Evolutionary conservation across 2,797 vertebrate genomes (phyloP).

Genomic region (Heterohyrax brucei): DNA sequence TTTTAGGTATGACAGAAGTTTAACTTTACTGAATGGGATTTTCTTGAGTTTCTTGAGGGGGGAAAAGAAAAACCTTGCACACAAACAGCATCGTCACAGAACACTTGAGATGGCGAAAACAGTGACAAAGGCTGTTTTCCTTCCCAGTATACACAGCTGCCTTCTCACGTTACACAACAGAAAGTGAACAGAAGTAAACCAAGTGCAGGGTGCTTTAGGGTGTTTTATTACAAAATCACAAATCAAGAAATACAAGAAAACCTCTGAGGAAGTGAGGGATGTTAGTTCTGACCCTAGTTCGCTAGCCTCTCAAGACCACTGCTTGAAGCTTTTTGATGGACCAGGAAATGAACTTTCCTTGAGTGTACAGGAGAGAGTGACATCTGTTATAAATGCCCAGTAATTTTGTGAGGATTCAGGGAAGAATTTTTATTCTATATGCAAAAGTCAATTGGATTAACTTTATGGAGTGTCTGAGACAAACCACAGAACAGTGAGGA

Average conservation of each 20-base stretch:
- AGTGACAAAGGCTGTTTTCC: not conserved
- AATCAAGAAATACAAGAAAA: not conserved
- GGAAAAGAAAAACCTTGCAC: not conserved
- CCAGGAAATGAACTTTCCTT: not conserved
- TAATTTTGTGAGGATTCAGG: not conserved
- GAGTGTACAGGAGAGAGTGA: not conserved
- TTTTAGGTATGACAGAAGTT: not conserved
- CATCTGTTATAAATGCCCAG: not conserved
- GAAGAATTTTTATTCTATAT: constrained; percentile 64
- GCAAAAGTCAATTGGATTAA: constrained; percentile 67
- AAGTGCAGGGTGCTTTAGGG: not conserved
- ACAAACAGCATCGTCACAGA: not conserved
- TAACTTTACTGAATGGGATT: constrained; percentile 2
- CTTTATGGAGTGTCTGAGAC: constrained; percentile 73
- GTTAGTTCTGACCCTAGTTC: not conserved
- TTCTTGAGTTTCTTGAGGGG: not conserved
- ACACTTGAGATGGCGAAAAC: not conserved
- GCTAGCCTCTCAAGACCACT: too few species aligned
- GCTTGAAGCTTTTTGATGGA: not conserved
- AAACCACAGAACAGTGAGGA: constrained; percentile 40
- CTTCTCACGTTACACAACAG: not conserved
- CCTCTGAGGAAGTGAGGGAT: not conserved
- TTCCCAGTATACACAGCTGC: not conserved
- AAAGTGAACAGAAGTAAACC: not conserved
- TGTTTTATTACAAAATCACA: not conserved